Evolutionary conservation across 2,113 vertebrate species (phyloP).

Genomic region (Seriola aureovittata): DNA sequence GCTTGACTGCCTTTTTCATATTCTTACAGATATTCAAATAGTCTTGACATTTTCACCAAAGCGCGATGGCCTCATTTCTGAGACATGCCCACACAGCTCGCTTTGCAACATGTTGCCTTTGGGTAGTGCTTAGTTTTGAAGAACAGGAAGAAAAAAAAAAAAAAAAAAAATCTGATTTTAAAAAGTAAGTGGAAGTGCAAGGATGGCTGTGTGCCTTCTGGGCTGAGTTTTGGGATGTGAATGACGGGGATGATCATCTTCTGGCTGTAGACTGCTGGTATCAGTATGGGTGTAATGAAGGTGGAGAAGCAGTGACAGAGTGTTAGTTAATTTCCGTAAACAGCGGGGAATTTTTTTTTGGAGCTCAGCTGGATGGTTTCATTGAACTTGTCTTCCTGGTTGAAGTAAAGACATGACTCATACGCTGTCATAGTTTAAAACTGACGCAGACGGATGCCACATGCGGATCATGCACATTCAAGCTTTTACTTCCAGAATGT

Average conservation of each 20-base stretch:
- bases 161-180: neutral
- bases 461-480: neutral
- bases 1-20: neutral
- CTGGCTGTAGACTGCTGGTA: neutral
- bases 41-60: slow-evolving; percentile 43
- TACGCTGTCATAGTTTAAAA: neutral
- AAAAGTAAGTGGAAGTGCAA: slow-evolving; percentile 15
- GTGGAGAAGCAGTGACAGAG: neutral
- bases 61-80: slow-evolving; percentile 36
- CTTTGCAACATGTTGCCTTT: slow-evolving; percentile 41
- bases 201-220: slow-evolving; percentile 20
- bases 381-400: neutral
- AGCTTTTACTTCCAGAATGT: neutral
- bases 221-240: neutral
- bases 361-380: neutral
- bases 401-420: neutral
- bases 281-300: slow-evolving; percentile 6
- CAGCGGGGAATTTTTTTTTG: slow-evolving; percentile 9
- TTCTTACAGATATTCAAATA: slow-evolving; percentile 8
- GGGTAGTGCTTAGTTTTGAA: slow-evolving; percentile 31
- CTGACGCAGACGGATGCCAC: neutral
- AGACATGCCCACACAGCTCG: slow-evolving; percentile 45
- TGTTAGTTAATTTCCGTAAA: neutral
- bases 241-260: slow-evolving; percentile 7
- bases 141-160: neutral